A percentile compares a stretch with the other conserved stretches of the same genome.
These are phyloP conservation scores for Toxotes chatareus DNA, from an alignment of 2,113 vertebrate genomes.

Conservation along the genomic window DNA sequence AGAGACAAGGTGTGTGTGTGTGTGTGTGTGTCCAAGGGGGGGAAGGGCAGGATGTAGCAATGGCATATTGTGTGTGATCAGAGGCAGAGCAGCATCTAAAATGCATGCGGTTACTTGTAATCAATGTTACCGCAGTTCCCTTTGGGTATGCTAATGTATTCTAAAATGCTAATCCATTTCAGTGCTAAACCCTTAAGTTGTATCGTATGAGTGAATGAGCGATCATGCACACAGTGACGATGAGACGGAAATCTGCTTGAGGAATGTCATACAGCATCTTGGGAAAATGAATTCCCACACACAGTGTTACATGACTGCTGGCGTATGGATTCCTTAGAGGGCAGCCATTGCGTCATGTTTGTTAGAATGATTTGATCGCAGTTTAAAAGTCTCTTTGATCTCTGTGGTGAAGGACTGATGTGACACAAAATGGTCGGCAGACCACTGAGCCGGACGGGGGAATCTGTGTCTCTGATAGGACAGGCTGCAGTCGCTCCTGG, in stretches of 20 bases:
- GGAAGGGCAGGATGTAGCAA: slow-evolving; percentile 14
- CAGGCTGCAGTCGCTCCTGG: slow-evolving; percentile 8
- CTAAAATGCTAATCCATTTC: slow-evolving; percentile 77
- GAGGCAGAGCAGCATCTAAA: slow-evolving; percentile 64
- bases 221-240: slow-evolving; percentile 38
- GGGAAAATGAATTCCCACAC: slow-evolving; percentile 45
- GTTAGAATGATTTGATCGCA: slow-evolving; percentile 41
- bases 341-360: slow-evolving; percentile 41
- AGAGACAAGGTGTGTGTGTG: slow-evolving; percentile 24
- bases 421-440: slow-evolving; percentile 45
- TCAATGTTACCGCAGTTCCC: slow-evolving; percentile 73
- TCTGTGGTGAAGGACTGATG: slow-evolving; percentile 36
- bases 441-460: slow-evolving; percentile 3
- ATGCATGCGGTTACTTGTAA: slow-evolving; percentile 72
- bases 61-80: slow-evolving; percentile 67
- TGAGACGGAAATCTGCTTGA: slow-evolving; percentile 67
- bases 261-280: slow-evolving; percentile 51
- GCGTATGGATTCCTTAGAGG: slow-evolving; percentile 36
- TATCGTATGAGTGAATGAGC: slow-evolving; percentile 62
- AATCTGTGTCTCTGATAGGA: slow-evolving; percentile 29
- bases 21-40: background rate
- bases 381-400: slow-evolving; percentile 55
- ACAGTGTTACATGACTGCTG: background rate
- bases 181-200: slow-evolving; percentile 63
- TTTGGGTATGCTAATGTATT: slow-evolving; percentile 74